Evolutionary conservation across 30 jellyfish, hydroid and myxozoan species (phyloP).

Genomic region (Pelagia noctiluca): DNA sequence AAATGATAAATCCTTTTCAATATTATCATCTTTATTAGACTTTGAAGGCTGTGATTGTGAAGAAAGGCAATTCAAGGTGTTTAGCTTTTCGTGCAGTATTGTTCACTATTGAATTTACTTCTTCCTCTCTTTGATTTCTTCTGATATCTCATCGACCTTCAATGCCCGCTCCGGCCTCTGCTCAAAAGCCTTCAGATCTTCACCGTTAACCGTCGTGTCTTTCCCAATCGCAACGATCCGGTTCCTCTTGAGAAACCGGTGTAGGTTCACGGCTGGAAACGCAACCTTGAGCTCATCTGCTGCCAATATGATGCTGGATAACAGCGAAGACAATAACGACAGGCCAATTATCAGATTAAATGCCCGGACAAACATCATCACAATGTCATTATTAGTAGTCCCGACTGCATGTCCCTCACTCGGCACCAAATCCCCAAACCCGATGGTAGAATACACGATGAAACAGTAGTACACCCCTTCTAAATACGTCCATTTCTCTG

Average conservation of each 20-base stretch:
- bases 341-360: constrained; percentile 65
- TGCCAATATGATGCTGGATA: constrained; percentile 70
- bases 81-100: no score
- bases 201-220: no score
- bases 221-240: background rate
- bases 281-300: constrained; percentile 77
- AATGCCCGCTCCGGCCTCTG: no score
- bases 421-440: constrained; percentile 85
- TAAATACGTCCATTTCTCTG: constrained; percentile 68
- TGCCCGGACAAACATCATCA: constrained; percentile 77
- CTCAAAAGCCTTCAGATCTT: no score
- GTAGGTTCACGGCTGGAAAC: constrained; percentile 63
- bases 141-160: constrained; percentile 4
- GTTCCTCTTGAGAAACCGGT: constrained; percentile 36
- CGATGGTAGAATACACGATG: constrained; percentile 73
- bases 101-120: no score
- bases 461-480: constrained; percentile 76
- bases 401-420: constrained; percentile 71
- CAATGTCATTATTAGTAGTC: constrained; percentile 33
- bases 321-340: constrained; percentile 61
- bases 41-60: no score
- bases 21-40: no score
- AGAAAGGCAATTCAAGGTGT: no score
- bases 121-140: background rate
- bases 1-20: no score